These are phyloP conservation scores for Rugalucina vietnamica DNA, from an alignment of 2,888 invertebrate genomes.

Conservation along the genomic window DNA sequence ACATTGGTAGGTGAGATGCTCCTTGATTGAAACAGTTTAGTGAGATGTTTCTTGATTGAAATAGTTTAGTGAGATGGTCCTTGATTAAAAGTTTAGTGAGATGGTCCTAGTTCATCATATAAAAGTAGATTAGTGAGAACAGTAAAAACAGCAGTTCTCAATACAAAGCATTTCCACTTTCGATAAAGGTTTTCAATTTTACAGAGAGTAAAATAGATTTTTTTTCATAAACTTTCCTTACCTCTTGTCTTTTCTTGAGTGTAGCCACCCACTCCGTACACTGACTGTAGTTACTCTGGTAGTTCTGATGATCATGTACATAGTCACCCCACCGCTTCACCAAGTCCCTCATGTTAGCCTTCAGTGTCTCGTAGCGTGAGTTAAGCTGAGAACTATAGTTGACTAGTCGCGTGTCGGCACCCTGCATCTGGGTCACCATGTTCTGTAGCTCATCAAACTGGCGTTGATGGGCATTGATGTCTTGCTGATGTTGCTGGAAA, in stretches of 20 bases:
- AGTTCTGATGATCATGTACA: constrained; percentile 73
- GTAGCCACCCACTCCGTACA: constrained; percentile 76
- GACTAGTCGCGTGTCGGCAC: constrained; percentile 93
- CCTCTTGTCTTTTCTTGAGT: constrained; percentile 70
- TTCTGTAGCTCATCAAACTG: constrained; percentile 95
- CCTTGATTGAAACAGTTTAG: too few species aligned
- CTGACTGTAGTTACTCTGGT: constrained; percentile 70
- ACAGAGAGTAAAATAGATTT: too few species aligned
- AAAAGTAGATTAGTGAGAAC: too few species aligned
- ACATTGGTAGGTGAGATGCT: too few species aligned
- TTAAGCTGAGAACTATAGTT: constrained; percentile 94
- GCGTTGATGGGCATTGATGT: constrained; percentile 91
- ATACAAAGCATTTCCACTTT: too few species aligned
- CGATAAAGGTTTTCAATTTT: too few species aligned
- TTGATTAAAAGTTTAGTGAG: too few species aligned
- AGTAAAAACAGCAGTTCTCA: too few species aligned
- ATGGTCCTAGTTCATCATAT: too few species aligned
- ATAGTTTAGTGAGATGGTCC: too few species aligned
- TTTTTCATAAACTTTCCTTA: too few species aligned
- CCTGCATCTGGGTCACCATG: constrained; percentile 92
- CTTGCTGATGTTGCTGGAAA: constrained; percentile 44
- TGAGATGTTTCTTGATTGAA: too few species aligned
- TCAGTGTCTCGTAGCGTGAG: constrained; percentile 86
- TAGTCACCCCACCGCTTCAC: constrained; percentile 73
- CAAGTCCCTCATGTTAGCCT: constrained; percentile 78